Base-by-base conservation (phyloP, 2,113 vertebrate species). In the Pipa parva region DNA sequence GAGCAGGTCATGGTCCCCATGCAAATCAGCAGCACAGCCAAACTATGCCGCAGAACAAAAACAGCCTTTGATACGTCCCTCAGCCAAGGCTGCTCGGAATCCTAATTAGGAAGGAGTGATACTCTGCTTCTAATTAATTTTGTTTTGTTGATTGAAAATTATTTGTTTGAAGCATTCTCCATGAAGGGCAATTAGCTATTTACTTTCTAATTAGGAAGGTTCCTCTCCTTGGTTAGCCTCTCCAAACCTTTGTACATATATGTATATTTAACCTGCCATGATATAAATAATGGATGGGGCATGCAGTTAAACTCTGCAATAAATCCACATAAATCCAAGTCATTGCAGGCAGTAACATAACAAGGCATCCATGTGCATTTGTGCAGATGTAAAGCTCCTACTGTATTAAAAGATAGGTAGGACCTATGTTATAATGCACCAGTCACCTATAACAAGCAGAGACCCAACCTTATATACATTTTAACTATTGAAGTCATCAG, bases 151-250 rank as follows among this genome's bases (percentile, higher is more conserved):
- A 69, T 60, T 69, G 60, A 60, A 69, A 69, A 69, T 60, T 69
- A 69, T 69, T 60, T 69, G 65, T 69, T 69, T 69, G 65, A 69
- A 69, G 65, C 65, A 60, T 69, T 69, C 57, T 52, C 65, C 31
- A 25, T 69, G 65, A 69, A 69, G 65, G 65, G 65, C 57, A 69
- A 69, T 60, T 69, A 69, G 57, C 57, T 69, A 59, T 57, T 52
- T 60, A 22, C 48, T 69, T 48, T 57, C 65, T 60, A 69, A 69
- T 60, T 69, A 60, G 36, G 57, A 60, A 69, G 57, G 65, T 69
- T 59, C 48, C 13, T 45, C 45, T 51, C 11, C 12, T 20, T 60
- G 37, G 56, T 18, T 60, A 26, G 46, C 57, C 42, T 57, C 28
- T 59, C 31, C n/a, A 1, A 21, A 20, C 18, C 46, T 49, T 22